These are phyloP conservation scores for Zosterops pallidus DNA, from an alignment of 2,113 vertebrate species.

Conservation along the genomic window DNA sequence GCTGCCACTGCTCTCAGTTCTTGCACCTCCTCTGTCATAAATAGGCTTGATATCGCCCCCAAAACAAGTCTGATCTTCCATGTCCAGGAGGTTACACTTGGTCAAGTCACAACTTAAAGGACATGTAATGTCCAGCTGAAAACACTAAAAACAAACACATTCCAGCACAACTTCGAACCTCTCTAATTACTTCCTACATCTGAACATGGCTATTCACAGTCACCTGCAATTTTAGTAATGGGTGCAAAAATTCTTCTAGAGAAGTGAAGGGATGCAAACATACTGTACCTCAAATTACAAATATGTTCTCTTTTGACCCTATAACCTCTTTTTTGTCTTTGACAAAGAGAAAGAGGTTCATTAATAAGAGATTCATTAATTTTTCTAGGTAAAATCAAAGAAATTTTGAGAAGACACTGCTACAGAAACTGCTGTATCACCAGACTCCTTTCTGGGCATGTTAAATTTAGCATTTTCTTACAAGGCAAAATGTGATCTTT, in stretches of 20 bases:
- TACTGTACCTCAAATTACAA: neutral
- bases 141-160: neutral
- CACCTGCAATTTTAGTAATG: neutral
- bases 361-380: neutral
- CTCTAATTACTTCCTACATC: neutral
- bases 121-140: neutral
- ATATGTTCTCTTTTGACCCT: neutral
- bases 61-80: neutral
- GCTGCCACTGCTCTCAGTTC: neutral
- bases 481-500: neutral
- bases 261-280: neutral
- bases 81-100: neutral
- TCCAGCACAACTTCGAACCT: neutral
- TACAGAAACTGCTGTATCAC: neutral
- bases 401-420: neutral
- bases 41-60: rapidly evolving
- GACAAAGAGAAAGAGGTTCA: neutral
- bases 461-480: neutral
- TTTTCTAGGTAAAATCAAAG: neutral
- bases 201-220: neutral
- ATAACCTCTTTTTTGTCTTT: neutral
- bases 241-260: neutral
- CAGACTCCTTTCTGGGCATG: neutral
- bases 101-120: neutral
- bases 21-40: neutral